A percentile compares a stretch with the other conserved stretches of the same genome.
Evolutionary conservation across 37 sponge, comb jelly and placozoan species (phyloP).

Genomic region (Diacarnus erythraeanus): DNA sequence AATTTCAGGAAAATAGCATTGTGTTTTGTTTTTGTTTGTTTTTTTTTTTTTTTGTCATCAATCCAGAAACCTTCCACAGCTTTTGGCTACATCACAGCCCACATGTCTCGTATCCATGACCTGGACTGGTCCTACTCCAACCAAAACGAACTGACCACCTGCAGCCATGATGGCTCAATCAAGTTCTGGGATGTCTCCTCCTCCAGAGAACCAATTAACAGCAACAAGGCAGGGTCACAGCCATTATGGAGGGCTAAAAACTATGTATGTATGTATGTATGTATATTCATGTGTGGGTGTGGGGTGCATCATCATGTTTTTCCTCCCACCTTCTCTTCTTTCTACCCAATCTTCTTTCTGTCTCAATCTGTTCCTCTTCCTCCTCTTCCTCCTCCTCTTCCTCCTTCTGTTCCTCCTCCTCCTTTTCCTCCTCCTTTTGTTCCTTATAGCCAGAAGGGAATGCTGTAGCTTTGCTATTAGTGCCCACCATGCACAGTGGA

Average conservation of each 20-base stretch:
- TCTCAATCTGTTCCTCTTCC: neutral
- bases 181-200: slow-evolving; percentile 71
- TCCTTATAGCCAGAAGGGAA: slow-evolving; percentile 63
- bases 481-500: slow-evolving; percentile 63
- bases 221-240: slow-evolving; percentile 56
- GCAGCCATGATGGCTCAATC: slow-evolving; percentile 84
- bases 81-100: slow-evolving; percentile 78
- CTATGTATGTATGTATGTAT: slow-evolving; percentile 43
- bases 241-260: slow-evolving; percentile 73
- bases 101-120: slow-evolving; percentile 76
- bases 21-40: neutral
- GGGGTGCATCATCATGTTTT: neutral
- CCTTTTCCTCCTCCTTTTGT: neutral
- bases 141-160: slow-evolving; percentile 61
- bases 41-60: neutral
- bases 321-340: slow-evolving; percentile 4
- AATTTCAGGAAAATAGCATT: no score
- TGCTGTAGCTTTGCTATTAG: slow-evolving; percentile 62
- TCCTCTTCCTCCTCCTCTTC: neutral
- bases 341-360: neutral
- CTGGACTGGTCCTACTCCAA: slow-evolving; percentile 68
- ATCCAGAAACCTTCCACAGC: slow-evolving; percentile 66
- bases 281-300: neutral
- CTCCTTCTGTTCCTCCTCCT: neutral
- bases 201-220: slow-evolving; percentile 39